phyloP scores from a whole-genome alignment of 2,113 vertebrate genomes.

The Vulpes ferrilata region DNA sequence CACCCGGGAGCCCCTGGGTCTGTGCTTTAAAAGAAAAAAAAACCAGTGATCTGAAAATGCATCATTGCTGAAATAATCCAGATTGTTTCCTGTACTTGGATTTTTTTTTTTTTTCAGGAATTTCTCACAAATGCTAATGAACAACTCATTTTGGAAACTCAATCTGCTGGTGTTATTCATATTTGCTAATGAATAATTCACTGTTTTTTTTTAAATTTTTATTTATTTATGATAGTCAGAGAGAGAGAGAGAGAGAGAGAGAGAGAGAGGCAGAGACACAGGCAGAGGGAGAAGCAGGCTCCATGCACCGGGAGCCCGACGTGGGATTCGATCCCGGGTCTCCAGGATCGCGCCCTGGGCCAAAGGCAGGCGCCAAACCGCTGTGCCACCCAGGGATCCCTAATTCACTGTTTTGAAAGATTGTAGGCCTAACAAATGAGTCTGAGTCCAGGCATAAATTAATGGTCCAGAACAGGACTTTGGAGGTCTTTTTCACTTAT shows the following conservation, averaged over 20 bases:
- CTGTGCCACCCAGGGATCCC: no score
- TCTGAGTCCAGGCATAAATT: background rate
- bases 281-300: no score
- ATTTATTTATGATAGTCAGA: no score
- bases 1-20: background rate
- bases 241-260: no score
- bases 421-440: background rate
- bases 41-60: background rate
- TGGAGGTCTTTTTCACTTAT: background rate
- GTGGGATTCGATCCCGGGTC: no score
- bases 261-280: no score
- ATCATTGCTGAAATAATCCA: background rate
- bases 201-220: background rate
- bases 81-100: background rate
- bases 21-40: background rate
- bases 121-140: conserved; percentile 30
- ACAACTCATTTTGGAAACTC: conserved; percentile 24
- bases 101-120: background rate
- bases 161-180: background rate
- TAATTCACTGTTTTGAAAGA: background rate
- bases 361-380: no score
- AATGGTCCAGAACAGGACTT: background rate
- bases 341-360: no score
- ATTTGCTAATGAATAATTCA: conserved; percentile 38
- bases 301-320: no score